Evolutionary conservation across 2,797 vertebrate species (phyloP).

Genomic region (Enteromius argenteus): DNA sequence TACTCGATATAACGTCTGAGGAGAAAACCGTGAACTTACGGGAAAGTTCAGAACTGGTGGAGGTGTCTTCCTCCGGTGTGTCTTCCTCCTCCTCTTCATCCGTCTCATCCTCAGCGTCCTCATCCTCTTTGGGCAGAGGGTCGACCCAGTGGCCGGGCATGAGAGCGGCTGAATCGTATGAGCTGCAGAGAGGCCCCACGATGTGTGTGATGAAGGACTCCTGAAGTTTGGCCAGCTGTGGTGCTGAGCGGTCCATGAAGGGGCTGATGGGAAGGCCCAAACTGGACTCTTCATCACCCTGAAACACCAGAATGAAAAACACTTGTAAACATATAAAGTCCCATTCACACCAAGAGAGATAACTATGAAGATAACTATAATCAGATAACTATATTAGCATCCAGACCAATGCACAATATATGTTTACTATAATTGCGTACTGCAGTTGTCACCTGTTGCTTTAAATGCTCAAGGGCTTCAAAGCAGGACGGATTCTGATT

Average conservation of each 20-base stretch:
- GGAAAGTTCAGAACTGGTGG: slow-evolving; percentile 85
- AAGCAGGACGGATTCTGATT: background rate
- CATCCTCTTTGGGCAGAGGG: slow-evolving; percentile 80
- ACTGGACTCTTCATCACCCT: slow-evolving; percentile 97
- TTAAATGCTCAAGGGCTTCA: background rate
- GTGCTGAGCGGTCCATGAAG: slow-evolving; percentile 97
- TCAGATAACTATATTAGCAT: background rate
- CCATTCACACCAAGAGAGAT: background rate
- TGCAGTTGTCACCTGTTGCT: background rate
- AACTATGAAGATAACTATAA: background rate
- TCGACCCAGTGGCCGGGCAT: slow-evolving; percentile 96
- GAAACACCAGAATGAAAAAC: slow-evolving; percentile 31
- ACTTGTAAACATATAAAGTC: background rate
- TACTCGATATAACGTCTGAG: background rate
- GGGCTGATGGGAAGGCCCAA: slow-evolving; percentile 95
- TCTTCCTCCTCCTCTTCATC: slow-evolving; percentile 72
- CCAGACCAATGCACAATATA: background rate
- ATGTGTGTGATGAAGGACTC: slow-evolving; percentile 99
- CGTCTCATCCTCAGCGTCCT: slow-evolving; percentile 83
- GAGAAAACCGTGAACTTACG: slow-evolving; percentile 69
- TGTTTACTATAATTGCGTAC: background rate
- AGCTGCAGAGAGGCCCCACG: slow-evolving; percentile 95
- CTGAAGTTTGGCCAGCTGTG: slow-evolving; percentile 96
- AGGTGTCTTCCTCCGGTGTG: slow-evolving; percentile 82
- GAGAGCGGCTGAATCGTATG: slow-evolving; percentile 91